Evolutionary conservation across 1,140 invertebrate genomes (phyloP).

Genomic region (Agrilus planipennis): DNA sequence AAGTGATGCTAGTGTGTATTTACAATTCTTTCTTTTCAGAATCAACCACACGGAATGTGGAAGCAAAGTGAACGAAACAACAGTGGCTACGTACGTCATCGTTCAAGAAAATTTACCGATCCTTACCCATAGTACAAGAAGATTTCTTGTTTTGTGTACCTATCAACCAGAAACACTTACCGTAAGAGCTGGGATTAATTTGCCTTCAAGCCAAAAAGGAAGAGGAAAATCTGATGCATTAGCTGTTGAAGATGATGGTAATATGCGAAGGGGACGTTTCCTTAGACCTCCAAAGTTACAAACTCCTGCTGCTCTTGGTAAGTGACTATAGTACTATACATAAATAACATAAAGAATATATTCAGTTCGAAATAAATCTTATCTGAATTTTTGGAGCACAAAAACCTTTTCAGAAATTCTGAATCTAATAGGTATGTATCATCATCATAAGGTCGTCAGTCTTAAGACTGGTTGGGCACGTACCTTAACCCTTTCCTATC

Average conservation of each 20-base stretch:
- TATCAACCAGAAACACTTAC: constrained; percentile 69
- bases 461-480: too few species aligned
- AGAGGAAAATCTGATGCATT: constrained; percentile 18
- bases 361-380: constrained; percentile 5
- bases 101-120: constrained; percentile 72
- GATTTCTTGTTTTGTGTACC: constrained; percentile 62
- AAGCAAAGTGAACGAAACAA: constrained; percentile 58
- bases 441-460: too few species aligned
- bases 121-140: constrained; percentile 64
- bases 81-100: constrained; percentile 63
- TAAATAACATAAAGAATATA: constrained; percentile 3
- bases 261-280: constrained; percentile 18
- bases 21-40: too few species aligned
- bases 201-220: constrained; percentile 32
- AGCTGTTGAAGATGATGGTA: constrained; percentile 12
- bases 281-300: constrained; percentile 15
- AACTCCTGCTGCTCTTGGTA: constrained; percentile 26
- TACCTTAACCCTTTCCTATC: too few species aligned
- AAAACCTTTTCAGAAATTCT: too few species aligned
- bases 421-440: too few species aligned
- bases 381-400: background rate
- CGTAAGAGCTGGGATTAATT: constrained; percentile 57
- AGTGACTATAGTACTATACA: constrained; percentile 5
- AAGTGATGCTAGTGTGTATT: too few species aligned
- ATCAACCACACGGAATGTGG: constrained; percentile 65